Evolutionary conservation across 2,797 vertebrate species (phyloP).

Genomic region (Falco biarmicus): DNA sequence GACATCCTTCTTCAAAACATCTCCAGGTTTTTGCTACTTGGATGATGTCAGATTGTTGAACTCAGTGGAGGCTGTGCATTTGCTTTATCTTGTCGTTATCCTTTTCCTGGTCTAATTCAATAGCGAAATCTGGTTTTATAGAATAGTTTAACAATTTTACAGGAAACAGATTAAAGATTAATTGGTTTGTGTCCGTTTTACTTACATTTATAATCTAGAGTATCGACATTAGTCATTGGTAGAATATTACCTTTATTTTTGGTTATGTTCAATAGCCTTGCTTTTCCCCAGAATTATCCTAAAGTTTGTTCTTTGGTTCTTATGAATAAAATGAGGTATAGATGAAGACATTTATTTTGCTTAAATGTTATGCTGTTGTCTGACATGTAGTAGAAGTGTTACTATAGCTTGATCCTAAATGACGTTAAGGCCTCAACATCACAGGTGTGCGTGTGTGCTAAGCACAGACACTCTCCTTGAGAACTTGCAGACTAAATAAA

Average conservation of each 20-base stretch:
- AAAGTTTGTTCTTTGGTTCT: neutral
- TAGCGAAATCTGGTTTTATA: neutral
- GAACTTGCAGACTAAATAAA: slow-evolving; percentile 20
- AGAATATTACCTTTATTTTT: slow-evolving; percentile 11
- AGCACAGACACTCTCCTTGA: neutral
- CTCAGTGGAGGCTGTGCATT: neutral
- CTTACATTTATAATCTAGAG: neutral
- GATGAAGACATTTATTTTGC: neutral
- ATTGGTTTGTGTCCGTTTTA: neutral
- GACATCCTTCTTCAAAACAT: neutral
- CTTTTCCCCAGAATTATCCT: neutral
- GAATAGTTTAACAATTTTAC: neutral
- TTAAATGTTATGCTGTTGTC: neutral
- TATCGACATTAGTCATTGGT: neutral
- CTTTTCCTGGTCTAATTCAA: neutral
- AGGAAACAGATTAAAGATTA: slow-evolving; percentile 13
- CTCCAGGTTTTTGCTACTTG: neutral
- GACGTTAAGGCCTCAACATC: neutral
- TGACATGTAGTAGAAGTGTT: neutral
- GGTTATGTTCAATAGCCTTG: neutral
- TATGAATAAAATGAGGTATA: neutral
- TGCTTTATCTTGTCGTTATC: neutral
- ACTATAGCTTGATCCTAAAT: neutral
- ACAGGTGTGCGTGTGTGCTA: neutral
- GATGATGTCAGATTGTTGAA: neutral